Evolutionary conservation across 1,140 invertebrate genomes (phyloP), one percentile per base, ranked within the genome.

Genomic region (Drosophila sucinea): DNA sequence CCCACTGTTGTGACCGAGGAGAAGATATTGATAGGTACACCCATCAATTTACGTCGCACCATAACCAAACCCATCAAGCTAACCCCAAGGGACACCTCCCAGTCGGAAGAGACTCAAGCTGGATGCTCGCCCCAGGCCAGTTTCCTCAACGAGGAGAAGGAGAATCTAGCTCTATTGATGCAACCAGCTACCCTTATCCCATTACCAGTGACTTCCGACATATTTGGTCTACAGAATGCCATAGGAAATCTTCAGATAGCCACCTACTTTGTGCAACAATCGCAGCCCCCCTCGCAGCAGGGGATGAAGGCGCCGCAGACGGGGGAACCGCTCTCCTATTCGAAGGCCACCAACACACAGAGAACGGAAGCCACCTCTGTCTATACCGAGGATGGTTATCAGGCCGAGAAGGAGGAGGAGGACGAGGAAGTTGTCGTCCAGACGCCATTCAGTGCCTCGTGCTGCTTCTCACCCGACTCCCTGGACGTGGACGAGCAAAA

Each of bases 181-280:
- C 93, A 93, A 64, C 91, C 91, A 35, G 91, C 93, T 6, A 91
- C 92, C 3, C 66, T 93, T 7, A 92, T 92, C 11, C 91, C 91
- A n/a, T 35, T 92, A 60, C 91, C 91, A 0, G 91, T 92, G 4
- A 92, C 91, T 44, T 89, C 65, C 6, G 91, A 92, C 29, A 90
- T 92, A 29, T 92, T 91, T 57, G 91, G 91, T 0, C 69, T 92
- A 4, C 91, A 92, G 38, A 92, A 91, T 32, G 73, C 90, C 5
- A 92, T 92, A 30, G 91, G 91, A 1, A 92, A 92, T 68, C 73
- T 92, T 0, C 91, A 92, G 62, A 91, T 92, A 17, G 91, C 91
- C 70, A 90, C 91, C 0, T 92, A 91, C 40, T 78, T 90, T 10
- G 79, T 92, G 73, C 91, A 91, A n/a, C 90, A 77, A 17, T 73